A percentile compares a stretch with the other conserved stretches of the same genome.
Evolutionary conservation across 2,113 vertebrate species (phyloP).

Genomic region (Thermophis baileyi): DNA sequence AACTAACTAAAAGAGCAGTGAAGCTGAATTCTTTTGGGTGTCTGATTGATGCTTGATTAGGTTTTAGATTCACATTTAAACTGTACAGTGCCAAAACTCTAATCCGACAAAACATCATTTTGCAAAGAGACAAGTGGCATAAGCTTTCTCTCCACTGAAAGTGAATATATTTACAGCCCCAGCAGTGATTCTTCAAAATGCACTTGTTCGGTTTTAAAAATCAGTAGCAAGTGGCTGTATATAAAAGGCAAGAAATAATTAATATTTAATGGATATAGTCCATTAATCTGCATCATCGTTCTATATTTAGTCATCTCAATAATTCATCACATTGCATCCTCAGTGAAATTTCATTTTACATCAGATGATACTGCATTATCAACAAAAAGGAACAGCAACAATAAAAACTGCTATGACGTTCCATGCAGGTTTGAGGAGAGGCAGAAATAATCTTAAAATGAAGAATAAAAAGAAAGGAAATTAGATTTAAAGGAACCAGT

Average conservation of each 20-base stretch:
- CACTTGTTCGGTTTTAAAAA: background rate
- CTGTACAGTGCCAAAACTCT: background rate
- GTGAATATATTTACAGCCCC: background rate
- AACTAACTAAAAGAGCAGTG: background rate
- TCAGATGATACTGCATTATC: background rate
- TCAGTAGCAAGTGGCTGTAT: background rate
- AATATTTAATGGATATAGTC: background rate
- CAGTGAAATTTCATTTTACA: background rate
- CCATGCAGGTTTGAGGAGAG: background rate
- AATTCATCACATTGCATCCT: background rate
- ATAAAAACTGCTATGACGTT: background rate
- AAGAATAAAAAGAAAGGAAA: background rate
- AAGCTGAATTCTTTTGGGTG: background rate
- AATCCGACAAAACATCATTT: background rate
- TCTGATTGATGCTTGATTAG: background rate
- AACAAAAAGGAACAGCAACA: constrained; percentile 1
- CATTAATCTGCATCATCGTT: background rate
- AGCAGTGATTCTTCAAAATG: background rate
- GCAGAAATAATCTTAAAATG: background rate
- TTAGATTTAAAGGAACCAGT: background rate
- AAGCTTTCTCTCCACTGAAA: background rate
- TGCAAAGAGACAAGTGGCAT: background rate
- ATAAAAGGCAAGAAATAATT: background rate
- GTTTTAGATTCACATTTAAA: background rate
- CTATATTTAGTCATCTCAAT: background rate